A percentile compares a stretch with the other conserved stretches of the same genome.
Conservation (phyloP, 2,797 vertebrate species). For the Danio tinwini region DNA sequence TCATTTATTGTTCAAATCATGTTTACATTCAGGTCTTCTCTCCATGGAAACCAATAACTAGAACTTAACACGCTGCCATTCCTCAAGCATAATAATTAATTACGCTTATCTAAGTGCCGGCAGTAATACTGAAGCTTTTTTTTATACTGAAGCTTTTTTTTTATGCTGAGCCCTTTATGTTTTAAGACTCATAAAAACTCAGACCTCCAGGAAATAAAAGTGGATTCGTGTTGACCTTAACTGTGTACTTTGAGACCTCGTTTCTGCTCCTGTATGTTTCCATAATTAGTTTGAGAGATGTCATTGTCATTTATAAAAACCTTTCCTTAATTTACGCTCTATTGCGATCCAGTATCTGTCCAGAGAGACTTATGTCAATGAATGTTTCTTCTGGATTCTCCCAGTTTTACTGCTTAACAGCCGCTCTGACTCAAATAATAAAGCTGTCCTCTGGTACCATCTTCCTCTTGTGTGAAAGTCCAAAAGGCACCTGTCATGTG, state of each 20-base stretch:
- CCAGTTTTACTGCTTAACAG: constrained; percentile 56
- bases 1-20: background rate
- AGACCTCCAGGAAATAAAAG: background rate
- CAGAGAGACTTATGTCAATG: background rate
- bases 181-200: background rate
- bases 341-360: background rate
- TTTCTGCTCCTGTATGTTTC: background rate
- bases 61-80: background rate
- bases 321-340: background rate
- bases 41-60: background rate
- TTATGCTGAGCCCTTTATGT: background rate
- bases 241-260: constrained; percentile 6
- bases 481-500: constrained; percentile 42
- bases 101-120: background rate
- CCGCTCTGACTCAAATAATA: constrained; percentile 31
- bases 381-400: constrained; percentile 11
- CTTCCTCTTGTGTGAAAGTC: constrained; percentile 39
- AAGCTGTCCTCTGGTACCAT: constrained; percentile 31
- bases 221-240: background rate
- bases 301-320: background rate
- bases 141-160: background rate
- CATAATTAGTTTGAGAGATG: background rate
- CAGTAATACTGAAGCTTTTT: background rate
- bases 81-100: background rate
- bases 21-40: background rate